These are phyloP conservation scores for Temnothorax rugatulus DNA, from an alignment of 2,888 invertebrate genomes.

Conservation along the genomic window DNA sequence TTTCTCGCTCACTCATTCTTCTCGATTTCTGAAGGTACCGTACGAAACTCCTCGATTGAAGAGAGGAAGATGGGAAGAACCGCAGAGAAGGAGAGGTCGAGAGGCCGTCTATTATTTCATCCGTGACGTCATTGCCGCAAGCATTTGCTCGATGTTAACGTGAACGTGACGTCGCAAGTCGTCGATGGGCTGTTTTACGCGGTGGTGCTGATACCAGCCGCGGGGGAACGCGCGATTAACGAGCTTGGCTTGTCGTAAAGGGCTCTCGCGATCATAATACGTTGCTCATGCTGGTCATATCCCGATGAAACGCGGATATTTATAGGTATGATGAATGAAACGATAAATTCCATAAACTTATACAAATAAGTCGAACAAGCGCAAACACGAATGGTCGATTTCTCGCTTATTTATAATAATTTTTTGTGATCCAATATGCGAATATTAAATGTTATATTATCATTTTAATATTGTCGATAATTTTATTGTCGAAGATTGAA, in stretches of 20 bases:
- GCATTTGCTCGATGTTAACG: conserved; percentile 36
- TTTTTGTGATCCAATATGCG: background rate
- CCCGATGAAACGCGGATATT: conserved; percentile 10
- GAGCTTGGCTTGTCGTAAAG: conserved; percentile 25
- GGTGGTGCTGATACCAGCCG: conserved; percentile 39
- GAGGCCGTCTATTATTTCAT: conserved; percentile 68
- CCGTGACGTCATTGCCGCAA: conserved; percentile 66
- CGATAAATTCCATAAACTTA: conserved; percentile 18
- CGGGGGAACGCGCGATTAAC: conserved; percentile 36
- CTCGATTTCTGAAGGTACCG: conserved; percentile 59
- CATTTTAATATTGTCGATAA: conserved; percentile 19
- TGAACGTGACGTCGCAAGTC: conserved; percentile 35
- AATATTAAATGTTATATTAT: background rate
- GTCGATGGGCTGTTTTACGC: conserved; percentile 43
- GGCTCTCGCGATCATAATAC: conserved; percentile 27
- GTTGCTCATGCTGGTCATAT: background rate
- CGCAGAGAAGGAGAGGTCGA: conserved; percentile 22
- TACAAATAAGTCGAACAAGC: background rate
- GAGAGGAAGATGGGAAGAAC: conserved; percentile 41
- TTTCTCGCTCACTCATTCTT: conserved; percentile 30
- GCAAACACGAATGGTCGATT: background rate
- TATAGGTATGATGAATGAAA: conserved; percentile 5
- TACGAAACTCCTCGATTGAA: conserved; percentile 61
- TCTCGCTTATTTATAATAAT: background rate
- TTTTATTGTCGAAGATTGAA: conserved; percentile 50